Evolutionary conservation across 2,888 invertebrate genomes (phyloP).

Genomic region (Glyphotaelius pellucidus): DNA sequence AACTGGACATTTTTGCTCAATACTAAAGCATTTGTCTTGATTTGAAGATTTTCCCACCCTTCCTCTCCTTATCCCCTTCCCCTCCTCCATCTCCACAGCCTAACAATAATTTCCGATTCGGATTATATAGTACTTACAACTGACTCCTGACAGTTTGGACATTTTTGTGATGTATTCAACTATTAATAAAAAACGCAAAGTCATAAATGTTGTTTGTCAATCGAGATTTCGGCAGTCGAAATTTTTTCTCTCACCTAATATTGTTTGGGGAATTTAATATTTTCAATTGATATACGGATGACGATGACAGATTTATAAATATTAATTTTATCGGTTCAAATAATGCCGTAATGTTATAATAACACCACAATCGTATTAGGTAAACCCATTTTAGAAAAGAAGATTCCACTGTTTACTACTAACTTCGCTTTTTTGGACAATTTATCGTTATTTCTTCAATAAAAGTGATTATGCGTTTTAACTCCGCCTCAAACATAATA

Average conservation of each 20-base stretch:
- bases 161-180: too few species aligned
- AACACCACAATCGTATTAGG: not conserved
- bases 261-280: not conserved
- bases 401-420: too few species aligned
- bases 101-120: too few species aligned
- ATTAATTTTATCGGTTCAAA: not conserved
- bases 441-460: not conserved
- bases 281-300: not conserved
- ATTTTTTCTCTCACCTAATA: not conserved
- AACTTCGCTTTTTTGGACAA: too few species aligned
- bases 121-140: too few species aligned
- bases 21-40: not conserved
- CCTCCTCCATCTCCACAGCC: too few species aligned
- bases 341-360: not conserved
- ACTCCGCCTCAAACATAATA: not conserved
- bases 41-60: too few species aligned
- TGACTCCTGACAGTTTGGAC: too few species aligned
- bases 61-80: too few species aligned
- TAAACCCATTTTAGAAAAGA: not conserved
- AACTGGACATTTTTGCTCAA: not conserved
- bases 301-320: not conserved
- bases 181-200: too few species aligned
- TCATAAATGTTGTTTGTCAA: too few species aligned
- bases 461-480: not conserved
- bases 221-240: not conserved